Percentiles rank a stretch among this genome's conserved stretches.
Evolutionary conservation across 2,888 invertebrate species (phyloP).

Genomic region (Nomada goodeniana): DNA sequence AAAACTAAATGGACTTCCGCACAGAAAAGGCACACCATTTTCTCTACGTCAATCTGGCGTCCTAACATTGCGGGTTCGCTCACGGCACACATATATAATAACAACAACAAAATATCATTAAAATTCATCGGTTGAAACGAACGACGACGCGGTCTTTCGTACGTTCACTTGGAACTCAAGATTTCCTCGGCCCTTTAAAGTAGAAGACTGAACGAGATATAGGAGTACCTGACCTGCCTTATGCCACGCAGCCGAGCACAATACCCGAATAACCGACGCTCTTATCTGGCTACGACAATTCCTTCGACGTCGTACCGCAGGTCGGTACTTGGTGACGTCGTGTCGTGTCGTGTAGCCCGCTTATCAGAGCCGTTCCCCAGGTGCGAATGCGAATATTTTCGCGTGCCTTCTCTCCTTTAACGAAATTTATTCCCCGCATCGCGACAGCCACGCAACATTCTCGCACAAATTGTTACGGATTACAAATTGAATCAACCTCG

Average conservation of each 20-base stretch:
- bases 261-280: slow-evolving; percentile 65
- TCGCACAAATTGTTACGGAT: not conserved
- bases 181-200: slow-evolving; percentile 23
- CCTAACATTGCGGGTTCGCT: not conserved
- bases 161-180: slow-evolving; percentile 13
- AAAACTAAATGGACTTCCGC: too few species aligned
- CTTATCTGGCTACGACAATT: slow-evolving; percentile 67
- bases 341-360: not conserved
- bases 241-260: slow-evolving; percentile 61
- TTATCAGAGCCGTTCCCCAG: slow-evolving; percentile 39
- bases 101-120: not conserved
- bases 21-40: not conserved
- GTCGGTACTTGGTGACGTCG: slow-evolving; percentile 28
- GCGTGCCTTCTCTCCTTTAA: not conserved
- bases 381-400: slow-evolving; percentile 25
- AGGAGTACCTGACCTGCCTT: slow-evolving; percentile 67
- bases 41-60: not conserved
- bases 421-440: slow-evolving; percentile 1
- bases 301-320: slow-evolving; percentile 45
- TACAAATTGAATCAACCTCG: too few species aligned
- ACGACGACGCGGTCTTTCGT: not conserved
- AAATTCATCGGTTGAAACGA: not conserved
- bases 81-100: not conserved
- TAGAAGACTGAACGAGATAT: slow-evolving; percentile 49
- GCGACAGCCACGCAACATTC: not conserved